phyloP scores from a whole-genome alignment of 2,797 vertebrate genomes.

The Erpetoichthys calabaricus region DNA sequence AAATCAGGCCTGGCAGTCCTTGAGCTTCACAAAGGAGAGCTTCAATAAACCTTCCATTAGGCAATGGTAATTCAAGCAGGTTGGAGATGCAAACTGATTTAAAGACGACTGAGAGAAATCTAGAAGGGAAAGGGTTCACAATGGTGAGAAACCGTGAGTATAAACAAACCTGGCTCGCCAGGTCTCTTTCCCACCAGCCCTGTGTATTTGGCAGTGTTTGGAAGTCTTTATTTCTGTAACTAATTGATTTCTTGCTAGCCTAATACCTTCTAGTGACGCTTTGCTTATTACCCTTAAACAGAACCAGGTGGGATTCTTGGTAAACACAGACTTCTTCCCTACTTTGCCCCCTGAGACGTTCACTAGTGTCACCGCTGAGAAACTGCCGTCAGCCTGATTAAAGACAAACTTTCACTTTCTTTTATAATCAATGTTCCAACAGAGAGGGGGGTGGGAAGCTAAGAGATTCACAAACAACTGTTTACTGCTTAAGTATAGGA shows the following conservation, averaged over 20 bases:
- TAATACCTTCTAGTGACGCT: constrained; percentile 42
- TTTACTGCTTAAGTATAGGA: no score
- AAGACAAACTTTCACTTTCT: constrained; percentile 14
- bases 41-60: constrained; percentile 16
- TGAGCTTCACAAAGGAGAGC: constrained; percentile 47
- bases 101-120: constrained; percentile 7
- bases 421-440: constrained; percentile 10
- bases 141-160: constrained; percentile 24
- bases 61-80: background rate
- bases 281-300: constrained; percentile 39
- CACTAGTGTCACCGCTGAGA: constrained; percentile 5
- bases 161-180: constrained; percentile 33
- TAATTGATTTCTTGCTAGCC: constrained; percentile 44
- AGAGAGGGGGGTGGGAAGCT: no score
- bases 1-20: constrained; percentile 61
- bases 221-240: constrained; percentile 43
- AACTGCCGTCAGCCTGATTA: constrained; percentile 8
- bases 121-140: constrained; percentile 13
- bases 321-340: constrained; percentile 8
- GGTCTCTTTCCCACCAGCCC: constrained; percentile 33
- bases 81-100: constrained; percentile 24
- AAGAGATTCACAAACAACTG: no score
- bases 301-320: constrained; percentile 34
- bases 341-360: constrained; percentile 5
- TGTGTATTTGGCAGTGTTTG: constrained; percentile 28